Percentiles rank a stretch among this genome's conserved stretches.
These are phyloP conservation scores for Noctua comes DNA, from an alignment of 2,888 invertebrate species.

Conservation along the genomic window DNA sequence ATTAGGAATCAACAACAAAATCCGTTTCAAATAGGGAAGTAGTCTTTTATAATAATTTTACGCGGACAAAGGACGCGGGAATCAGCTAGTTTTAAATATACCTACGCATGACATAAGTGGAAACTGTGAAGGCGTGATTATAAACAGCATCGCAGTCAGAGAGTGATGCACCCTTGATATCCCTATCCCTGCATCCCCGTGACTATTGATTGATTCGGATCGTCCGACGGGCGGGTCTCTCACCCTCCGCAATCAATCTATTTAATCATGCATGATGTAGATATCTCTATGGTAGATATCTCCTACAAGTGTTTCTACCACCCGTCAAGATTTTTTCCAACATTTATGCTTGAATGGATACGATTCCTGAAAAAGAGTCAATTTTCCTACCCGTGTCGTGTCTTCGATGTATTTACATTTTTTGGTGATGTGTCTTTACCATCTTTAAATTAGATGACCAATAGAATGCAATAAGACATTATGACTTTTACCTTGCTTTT, in stretches of 20 bases:
- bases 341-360: neutral
- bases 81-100: too few species aligned
- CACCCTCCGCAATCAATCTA: neutral
- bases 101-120: too few species aligned
- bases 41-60: too few species aligned
- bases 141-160: neutral
- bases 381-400: neutral
- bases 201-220: constrained; percentile 12
- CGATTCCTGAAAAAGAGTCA: neutral
- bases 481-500: neutral
- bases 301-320: constrained; percentile 1
- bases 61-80: too few species aligned
- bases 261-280: too few species aligned
- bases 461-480: neutral
- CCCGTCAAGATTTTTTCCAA: neutral
- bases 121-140: neutral
- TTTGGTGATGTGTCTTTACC: neutral
- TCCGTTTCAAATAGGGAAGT: too few species aligned
- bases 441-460: neutral
- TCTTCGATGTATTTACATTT: neutral
- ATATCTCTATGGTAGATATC: too few species aligned
- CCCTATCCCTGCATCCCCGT: neutral
- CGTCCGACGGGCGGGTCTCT: neutral
- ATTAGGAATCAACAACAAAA: too few species aligned
- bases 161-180: neutral